A percentile compares a stretch with the other conserved stretches of the same genome.
Evolutionary conservation across 2,797 vertebrate species (phyloP).

Genomic region (Acrocephalus scirpaceus): DNA sequence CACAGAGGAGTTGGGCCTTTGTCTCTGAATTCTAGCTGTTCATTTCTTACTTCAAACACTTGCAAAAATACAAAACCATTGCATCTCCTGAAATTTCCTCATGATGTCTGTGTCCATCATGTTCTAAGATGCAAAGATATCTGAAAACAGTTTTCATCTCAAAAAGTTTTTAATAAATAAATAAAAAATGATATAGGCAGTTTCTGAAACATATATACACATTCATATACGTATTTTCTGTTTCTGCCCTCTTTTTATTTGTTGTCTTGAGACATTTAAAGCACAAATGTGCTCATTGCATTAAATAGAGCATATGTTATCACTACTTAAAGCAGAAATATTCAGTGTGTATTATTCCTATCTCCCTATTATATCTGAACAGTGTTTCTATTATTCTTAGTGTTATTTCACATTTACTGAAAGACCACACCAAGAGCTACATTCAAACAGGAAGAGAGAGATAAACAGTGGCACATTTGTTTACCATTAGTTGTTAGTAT

Average conservation of each 20-base stretch:
- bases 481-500: background rate
- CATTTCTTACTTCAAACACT: background rate
- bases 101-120: background rate
- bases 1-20: background rate
- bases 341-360: background rate
- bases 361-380: background rate
- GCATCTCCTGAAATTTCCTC: background rate
- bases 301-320: background rate
- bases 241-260: background rate
- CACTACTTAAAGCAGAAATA: background rate
- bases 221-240: background rate
- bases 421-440: background rate
- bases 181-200: background rate
- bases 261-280: background rate
- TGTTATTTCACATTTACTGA: background rate
- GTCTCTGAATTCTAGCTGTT: background rate
- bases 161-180: background rate
- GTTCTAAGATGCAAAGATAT: background rate
- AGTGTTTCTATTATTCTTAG: background rate
- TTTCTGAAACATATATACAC: background rate
- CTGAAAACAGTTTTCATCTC: background rate
- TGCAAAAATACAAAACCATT: background rate
- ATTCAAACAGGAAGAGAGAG: background rate
- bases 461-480: rapidly evolving
- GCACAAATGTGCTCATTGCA: background rate